Evolutionary conservation across 2,113 vertebrate genomes (phyloP).

Genomic region (Narcine bancroftii): DNA sequence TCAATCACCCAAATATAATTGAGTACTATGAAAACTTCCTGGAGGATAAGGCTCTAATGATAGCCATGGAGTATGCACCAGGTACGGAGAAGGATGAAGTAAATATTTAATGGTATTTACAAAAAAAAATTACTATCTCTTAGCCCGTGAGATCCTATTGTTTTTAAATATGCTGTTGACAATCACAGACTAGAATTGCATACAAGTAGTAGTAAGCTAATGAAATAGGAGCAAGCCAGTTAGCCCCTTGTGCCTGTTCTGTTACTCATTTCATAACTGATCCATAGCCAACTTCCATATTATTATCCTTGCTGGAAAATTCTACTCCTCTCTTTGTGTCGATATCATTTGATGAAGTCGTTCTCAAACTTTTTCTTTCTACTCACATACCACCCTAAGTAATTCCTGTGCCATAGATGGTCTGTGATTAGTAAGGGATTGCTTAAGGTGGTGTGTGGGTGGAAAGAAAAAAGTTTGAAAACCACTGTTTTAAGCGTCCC

Average conservation of each 20-base stretch:
- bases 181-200: not conserved
- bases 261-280: not conserved
- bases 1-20: constrained; percentile 93
- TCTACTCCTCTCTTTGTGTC: not conserved
- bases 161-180: not conserved
- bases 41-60: constrained; percentile 97
- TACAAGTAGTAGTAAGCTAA: not conserved
- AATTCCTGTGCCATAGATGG: no score
- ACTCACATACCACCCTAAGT: no score
- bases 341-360: not conserved
- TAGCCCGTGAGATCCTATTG: not conserved
- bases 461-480: no score
- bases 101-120: not conserved
- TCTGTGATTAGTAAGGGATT: no score
- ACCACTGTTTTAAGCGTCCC: no score
- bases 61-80: constrained; percentile 96
- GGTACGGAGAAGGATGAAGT: constrained; percentile 51
- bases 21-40: constrained; percentile 98
- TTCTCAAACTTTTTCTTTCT: no score
- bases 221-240: not conserved
- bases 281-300: not conserved
- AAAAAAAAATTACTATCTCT: not conserved
- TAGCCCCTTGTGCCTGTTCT: not conserved
- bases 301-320: not conserved
- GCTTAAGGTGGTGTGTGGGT: no score